Conservation (phyloP, 2,797 vertebrate genomes). For the Rhabdophis nuchalis region DNA sequence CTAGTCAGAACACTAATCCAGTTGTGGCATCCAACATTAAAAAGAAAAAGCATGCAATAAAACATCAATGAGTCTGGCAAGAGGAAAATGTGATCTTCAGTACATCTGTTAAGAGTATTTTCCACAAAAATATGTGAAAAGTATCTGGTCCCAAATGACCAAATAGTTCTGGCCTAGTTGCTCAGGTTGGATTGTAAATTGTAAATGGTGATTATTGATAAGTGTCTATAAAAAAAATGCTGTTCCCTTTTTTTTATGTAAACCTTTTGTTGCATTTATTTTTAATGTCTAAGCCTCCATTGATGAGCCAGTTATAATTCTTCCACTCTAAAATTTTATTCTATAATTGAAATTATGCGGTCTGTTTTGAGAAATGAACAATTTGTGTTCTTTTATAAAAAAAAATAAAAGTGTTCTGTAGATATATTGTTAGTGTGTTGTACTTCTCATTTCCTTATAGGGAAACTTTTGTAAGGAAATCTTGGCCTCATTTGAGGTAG, state of each 20-base stretch:
- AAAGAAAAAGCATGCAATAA: constrained; percentile 14
- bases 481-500: neutral
- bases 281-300: constrained; percentile 34
- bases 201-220: constrained; percentile 13
- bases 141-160: constrained; percentile 23
- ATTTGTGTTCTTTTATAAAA: constrained; percentile 50
- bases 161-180: constrained; percentile 20
- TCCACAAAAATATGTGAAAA: neutral
- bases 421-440: constrained; percentile 30
- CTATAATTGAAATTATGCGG: constrained; percentile 40
- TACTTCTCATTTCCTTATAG: neutral
- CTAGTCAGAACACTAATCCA: neutral
- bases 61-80: constrained; percentile 8
- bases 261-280: constrained; percentile 31
- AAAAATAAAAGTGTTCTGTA: constrained; percentile 58
- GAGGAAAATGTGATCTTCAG: neutral
- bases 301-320: constrained; percentile 39
- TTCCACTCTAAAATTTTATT: constrained; percentile 38
- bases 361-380: constrained; percentile 50
- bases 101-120: neutral
- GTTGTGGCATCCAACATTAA: neutral
- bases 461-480: neutral
- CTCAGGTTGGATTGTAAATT: constrained; percentile 22
- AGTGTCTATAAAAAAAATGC: constrained; percentile 40
- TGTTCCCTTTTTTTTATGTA: constrained; percentile 12